phyloP scores from a whole-genome alignment of 1,140 invertebrate genomes.

The Eriocheir sinensis region DNA sequence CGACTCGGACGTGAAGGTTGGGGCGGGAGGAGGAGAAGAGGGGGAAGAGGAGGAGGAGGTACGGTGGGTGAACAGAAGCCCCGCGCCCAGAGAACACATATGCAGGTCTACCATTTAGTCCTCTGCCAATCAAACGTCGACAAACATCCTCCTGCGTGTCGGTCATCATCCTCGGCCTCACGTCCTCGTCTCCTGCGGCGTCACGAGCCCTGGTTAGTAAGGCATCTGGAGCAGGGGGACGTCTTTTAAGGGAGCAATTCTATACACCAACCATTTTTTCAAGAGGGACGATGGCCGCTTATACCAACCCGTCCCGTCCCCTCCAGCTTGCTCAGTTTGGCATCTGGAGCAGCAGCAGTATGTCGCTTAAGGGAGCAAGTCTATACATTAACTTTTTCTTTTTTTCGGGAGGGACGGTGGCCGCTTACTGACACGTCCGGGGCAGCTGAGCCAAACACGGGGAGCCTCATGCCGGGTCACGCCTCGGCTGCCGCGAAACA shows the following conservation, averaged over 20 bases:
- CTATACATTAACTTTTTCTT: not conserved
- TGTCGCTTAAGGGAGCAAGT: not conserved
- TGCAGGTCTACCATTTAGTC: not conserved
- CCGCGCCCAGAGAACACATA: not conserved
- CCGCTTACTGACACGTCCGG: not conserved
- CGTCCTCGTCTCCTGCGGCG: too few species aligned
- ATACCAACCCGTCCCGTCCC: constrained; percentile 5
- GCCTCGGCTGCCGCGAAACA: constrained; percentile 39
- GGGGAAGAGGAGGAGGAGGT: not conserved
- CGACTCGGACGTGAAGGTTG: constrained; percentile 3
- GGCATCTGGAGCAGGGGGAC: not conserved
- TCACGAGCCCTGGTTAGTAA: not conserved
- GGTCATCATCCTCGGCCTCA: too few species aligned
- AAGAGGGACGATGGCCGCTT: not conserved
- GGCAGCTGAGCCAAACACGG: not conserved
- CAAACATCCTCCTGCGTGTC: not conserved
- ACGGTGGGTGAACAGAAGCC: not conserved
- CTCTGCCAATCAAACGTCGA: not conserved
- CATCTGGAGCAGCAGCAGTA: not conserved
- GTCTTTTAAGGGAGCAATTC: not conserved
- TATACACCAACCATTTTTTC: not conserved
- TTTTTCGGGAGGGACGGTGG: not conserved
- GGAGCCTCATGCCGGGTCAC: constrained; percentile 33
- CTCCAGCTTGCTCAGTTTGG: not conserved
- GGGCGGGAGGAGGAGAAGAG: not conserved